Evolutionary conservation across 2,797 vertebrate species (phyloP).

Genomic region (Sphenopsis melanotis): DNA sequence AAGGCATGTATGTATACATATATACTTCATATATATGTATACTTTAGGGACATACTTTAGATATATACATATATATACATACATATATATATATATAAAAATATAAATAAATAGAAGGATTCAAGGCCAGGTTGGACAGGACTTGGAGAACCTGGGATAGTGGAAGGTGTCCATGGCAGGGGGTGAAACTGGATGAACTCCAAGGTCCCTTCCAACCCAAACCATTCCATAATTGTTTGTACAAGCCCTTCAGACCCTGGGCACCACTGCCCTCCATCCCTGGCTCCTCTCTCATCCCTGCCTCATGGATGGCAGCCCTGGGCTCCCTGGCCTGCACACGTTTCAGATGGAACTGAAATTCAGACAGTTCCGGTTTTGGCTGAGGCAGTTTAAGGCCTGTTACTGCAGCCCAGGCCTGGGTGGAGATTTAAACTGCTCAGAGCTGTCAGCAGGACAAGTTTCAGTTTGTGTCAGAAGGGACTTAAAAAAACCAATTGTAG

Average conservation of each 20-base stretch:
- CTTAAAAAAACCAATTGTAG: not conserved
- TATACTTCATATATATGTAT: not conserved
- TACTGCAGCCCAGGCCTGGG: not conserved
- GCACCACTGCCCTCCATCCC: not conserved
- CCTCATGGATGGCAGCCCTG: not conserved
- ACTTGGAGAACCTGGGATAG: not conserved
- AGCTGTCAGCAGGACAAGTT: slow-evolving; percentile 27
- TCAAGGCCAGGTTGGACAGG: not conserved
- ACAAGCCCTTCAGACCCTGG: accelerated
- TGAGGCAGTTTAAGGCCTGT: not conserved
- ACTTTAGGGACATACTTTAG: no score
- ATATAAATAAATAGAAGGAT: no score
- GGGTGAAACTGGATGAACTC: no score
- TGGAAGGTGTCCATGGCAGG: not conserved
- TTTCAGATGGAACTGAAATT: slow-evolving; percentile 30
- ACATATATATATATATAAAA: no score
- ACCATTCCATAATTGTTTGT: not conserved
- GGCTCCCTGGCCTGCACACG: not conserved
- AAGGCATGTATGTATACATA: accelerated
- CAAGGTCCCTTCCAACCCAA: not conserved
- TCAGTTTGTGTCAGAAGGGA: slow-evolving; percentile 34
- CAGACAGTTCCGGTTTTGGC: not conserved
- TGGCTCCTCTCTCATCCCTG: not conserved
- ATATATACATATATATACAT: not conserved
- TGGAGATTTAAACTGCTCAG: slow-evolving; percentile 19